Evolutionary conservation across 2,888 invertebrate genomes (phyloP), one percentile per base, ranked within the genome.

Genomic region (Drosophila ustulata): DNA sequence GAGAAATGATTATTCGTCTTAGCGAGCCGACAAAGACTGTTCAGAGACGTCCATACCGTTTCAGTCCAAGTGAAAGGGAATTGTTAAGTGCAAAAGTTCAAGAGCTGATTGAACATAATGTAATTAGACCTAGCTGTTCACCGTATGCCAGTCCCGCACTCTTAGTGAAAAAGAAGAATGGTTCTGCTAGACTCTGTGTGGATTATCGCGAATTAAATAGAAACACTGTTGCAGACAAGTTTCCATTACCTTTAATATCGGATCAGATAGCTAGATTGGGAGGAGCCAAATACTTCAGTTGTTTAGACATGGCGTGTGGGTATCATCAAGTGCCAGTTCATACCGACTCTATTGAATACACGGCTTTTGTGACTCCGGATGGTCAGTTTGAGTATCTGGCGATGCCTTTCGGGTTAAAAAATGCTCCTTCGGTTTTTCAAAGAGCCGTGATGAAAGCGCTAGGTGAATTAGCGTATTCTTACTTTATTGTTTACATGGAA

Each of bases 131-230:
- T 2, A 61, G 18, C 28, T 45, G 28, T 28, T 62, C 53, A 3
- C 30, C 41, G 3, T 53, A 18, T 30, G 53, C 47, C 1, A 43
- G 63, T 13, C 63, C 55, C 11, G 43, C 23, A 9, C 32, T 63
- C 2, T 41, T 63, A 9, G 50, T 49, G 4, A 61, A 45, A 32
- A 56, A 56, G 28, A 59, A 59, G 8, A 50, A 55, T 59, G 43
- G 46, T 13, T 46, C 52, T 9, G 43, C 9, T 3, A 64, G 56
- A n/a, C 46, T 52, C 9, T 65, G 45, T 51, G 45, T 52, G 4
- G 56, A 64, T 11, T 64, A 51, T 28, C 49, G 63, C 6, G 55
- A 63, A 13, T 23, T 64, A 18, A 57, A 64, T 57, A 32, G 30
- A 28, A 56, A 56, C 34, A 56, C 56, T 32, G 18, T 56, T 3